Base-by-base conservation (phyloP, 2,888 invertebrate genomes). In the Melieria picta region DNA sequence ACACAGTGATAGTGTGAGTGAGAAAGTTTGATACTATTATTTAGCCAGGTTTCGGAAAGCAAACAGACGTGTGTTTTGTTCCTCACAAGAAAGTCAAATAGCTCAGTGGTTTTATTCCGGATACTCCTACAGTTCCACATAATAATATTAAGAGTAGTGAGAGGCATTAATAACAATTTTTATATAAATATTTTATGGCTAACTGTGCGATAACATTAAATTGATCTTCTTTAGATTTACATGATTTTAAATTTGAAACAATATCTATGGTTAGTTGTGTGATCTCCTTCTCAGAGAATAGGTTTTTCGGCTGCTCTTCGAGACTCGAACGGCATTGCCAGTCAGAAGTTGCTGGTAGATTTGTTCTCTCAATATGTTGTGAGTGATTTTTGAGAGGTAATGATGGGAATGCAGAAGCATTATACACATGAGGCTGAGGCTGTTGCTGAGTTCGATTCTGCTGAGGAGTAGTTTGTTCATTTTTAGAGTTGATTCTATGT, bases 251-350 rank as follows among this genome's bases (percentile, higher is more conserved):
- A 16, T 64, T 67, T 13, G n/a, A 11, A n/a, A 67, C 57, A 42
- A 72, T 10, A 45, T 72, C 72, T 7, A 48, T 13, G 4, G 67
- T 72, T 5, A 64, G 63, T 10, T 50, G 46, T 1, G 47, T 55
- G 7, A 71, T 66, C 45, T 71, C 71, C n/a, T 66, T 13, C 13
- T 71, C 62, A n/a, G 65, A 47, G 56, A 66, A 71, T n/a, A 72
- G 46, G 5, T 30, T 30, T 10, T 48, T 9, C 45, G 60, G 45
- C 30, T 9, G 50, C 10, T 50, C 50, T 50, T 50, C 11, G 9
- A 10, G 50, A 50, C 9, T 11, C 50, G 50, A 30, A 30, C 30
- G 30, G 30, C 30, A 30, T 30, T 30, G 30, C 30, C 30, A 30
- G 30, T 30, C 30, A 30, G 30, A 30, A 30, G 30, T 30, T 30